A percentile compares a stretch with the other conserved stretches of the same genome.
Conservation (phyloP, 2,797 vertebrate genomes). For the Perodicticus potto region DNA sequence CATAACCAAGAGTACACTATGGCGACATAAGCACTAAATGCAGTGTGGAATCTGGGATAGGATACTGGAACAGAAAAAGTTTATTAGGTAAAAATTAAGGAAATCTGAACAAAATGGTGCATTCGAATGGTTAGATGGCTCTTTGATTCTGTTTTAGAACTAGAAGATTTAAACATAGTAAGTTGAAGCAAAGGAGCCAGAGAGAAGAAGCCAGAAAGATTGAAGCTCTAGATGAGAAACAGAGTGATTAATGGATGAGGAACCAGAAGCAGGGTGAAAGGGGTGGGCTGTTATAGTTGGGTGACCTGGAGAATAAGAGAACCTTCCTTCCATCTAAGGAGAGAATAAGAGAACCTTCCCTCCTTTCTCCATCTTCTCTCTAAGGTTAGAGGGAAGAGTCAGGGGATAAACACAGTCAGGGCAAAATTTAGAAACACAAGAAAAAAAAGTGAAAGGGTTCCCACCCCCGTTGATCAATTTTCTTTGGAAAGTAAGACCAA, state of each 20-base stretch:
- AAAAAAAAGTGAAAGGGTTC: neutral
- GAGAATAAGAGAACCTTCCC: neutral
- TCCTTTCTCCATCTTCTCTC: too few relatives aligned
- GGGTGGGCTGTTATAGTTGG: neutral
- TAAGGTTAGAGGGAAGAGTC: neutral
- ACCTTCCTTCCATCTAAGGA: neutral
- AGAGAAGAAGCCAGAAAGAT: neutral
- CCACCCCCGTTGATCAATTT: neutral
- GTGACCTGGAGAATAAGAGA: neutral
- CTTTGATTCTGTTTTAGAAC: neutral
- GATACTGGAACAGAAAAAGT: neutral
- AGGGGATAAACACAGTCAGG: neutral
- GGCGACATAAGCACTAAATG: neutral
- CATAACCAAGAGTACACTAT: neutral
- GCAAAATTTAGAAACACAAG: neutral
- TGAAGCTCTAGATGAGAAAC: neutral
- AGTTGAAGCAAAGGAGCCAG: neutral
- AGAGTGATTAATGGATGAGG: neutral
- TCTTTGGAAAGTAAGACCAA: neutral
- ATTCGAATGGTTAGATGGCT: neutral
- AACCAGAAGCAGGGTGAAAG: neutral
- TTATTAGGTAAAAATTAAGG: neutral
- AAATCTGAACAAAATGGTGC: slow-evolving; percentile 8
- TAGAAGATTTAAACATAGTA: neutral
- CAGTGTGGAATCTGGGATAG: neutral